A percentile compares a stretch with the other conserved stretches of the same genome.
Evolutionary conservation across 1,140 invertebrate species (phyloP).

Genomic region (Trichoplusia ni): DNA sequence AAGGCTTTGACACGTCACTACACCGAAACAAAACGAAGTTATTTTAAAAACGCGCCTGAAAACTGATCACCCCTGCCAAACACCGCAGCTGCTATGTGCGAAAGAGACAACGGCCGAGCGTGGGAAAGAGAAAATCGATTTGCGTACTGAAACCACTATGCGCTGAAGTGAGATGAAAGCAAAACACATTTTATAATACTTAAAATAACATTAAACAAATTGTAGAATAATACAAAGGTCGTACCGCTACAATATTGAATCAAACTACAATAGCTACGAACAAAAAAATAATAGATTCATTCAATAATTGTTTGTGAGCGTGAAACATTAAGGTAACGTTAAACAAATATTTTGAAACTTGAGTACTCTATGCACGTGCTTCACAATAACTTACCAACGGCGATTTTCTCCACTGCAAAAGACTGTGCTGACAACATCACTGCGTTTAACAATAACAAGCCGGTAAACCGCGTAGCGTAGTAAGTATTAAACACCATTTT

Average conservation of each 20-base stretch:
- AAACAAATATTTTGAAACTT: neutral
- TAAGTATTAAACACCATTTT: conserved; percentile 37
- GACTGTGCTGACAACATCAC: conserved; percentile 60
- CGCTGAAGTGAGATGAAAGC: conserved; percentile 48
- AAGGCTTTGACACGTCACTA: neutral
- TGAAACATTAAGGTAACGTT: neutral
- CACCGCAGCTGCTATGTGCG: conserved; percentile 30
- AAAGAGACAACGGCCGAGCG: conserved; percentile 43
- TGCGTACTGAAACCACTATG: conserved; percentile 35
- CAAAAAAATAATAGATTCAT: conserved; percentile 11
- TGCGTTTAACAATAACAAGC: conserved; percentile 60
- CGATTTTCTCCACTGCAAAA: conserved; percentile 69
- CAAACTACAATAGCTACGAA: too few species aligned
- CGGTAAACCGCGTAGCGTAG: conserved; percentile 39
- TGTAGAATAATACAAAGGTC: too few species aligned
- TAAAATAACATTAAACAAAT: neutral
- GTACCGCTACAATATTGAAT: too few species aligned
- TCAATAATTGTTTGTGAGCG: neutral
- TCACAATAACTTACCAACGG: conserved; percentile 61
- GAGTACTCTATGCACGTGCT: neutral
- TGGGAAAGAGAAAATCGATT: conserved; percentile 69
- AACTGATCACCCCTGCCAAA: conserved; percentile 35
- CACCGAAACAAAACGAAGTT: conserved; percentile 27
- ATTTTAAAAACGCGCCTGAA: conserved; percentile 37
- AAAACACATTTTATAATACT: conserved; percentile 41